phyloP scores from a whole-genome alignment of 2,888 invertebrate genomes.

The Calliopum simillimum region DNA sequence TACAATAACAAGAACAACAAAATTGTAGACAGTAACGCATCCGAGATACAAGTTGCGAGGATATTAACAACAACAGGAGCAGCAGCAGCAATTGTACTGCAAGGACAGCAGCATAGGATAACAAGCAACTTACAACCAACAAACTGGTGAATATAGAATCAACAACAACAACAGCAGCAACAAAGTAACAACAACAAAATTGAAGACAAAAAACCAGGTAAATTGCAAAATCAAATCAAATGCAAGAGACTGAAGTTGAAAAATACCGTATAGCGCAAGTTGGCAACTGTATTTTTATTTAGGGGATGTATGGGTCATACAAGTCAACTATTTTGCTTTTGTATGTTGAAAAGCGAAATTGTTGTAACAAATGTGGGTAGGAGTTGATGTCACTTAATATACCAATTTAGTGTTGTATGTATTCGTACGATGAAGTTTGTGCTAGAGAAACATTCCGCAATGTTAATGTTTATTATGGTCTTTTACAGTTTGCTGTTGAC shows the following conservation, averaged over 20 bases:
- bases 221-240: slow-evolving; percentile 55
- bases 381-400: slow-evolving; percentile 23
- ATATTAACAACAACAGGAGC: slow-evolving; percentile 23
- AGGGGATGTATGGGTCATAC: not conserved
- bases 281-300: too few species aligned
- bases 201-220: slow-evolving; percentile 43
- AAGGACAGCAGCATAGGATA: slow-evolving; percentile 28
- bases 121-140: slow-evolving; percentile 30
- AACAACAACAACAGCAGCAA: slow-evolving; percentile 32
- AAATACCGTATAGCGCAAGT: too few species aligned
- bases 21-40: slow-evolving; percentile 25
- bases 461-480: slow-evolving; percentile 1
- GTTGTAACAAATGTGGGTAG: not conserved
- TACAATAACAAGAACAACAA: slow-evolving; percentile 32
- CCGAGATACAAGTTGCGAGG: slow-evolving; percentile 23
- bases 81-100: slow-evolving; percentile 33
- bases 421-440: not conserved
- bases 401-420: slow-evolving; percentile 3
- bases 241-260: slow-evolving; percentile 52
- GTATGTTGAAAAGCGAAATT: not conserved
- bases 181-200: slow-evolving; percentile 31
- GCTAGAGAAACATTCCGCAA: not conserved
- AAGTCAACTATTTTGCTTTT: not conserved
- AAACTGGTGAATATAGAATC: slow-evolving; percentile 19
- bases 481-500: too few species aligned